A percentile compares a stretch with the other conserved stretches of the same genome.
phyloP scores from a whole-genome alignment of 2,113 vertebrate genomes.

The Turdus rufiventris region DNA sequence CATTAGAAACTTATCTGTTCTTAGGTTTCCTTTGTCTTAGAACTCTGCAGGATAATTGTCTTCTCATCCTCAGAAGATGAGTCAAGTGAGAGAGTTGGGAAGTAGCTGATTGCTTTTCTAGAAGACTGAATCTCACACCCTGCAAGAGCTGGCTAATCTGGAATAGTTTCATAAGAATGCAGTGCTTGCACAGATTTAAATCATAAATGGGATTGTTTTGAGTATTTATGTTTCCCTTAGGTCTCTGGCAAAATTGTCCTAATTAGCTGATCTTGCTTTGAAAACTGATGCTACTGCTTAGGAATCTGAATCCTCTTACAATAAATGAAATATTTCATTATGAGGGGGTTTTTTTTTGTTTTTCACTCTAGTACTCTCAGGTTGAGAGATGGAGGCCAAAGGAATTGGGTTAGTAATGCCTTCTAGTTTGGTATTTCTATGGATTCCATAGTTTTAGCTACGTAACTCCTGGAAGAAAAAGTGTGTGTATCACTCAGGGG shows the following conservation, averaged over 20 bases:
- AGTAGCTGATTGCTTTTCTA: background rate
- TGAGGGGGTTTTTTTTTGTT: fast-evolving
- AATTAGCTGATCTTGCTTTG: background rate
- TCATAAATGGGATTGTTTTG: background rate
- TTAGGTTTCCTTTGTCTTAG: background rate
- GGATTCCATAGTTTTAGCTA: background rate
- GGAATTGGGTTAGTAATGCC: background rate
- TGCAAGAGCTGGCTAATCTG: background rate
- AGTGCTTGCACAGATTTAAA: background rate
- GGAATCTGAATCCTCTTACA: background rate
- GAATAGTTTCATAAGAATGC: background rate
- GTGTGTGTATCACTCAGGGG: background rate
- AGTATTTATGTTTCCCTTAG: background rate
- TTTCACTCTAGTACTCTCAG: background rate
- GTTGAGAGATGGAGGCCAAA: background rate
- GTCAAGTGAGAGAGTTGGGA: background rate
- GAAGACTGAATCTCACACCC: background rate
- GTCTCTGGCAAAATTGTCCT: background rate
- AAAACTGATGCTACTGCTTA: background rate
- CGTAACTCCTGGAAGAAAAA: too few relatives aligned
- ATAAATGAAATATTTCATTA: background rate
- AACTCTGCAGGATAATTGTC: background rate
- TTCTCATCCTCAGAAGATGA: background rate
- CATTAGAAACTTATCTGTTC: background rate
- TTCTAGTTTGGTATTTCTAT: background rate